These are phyloP conservation scores for Leuciscus waleckii DNA, from an alignment of 2,797 vertebrate species.

Conservation along the genomic window DNA sequence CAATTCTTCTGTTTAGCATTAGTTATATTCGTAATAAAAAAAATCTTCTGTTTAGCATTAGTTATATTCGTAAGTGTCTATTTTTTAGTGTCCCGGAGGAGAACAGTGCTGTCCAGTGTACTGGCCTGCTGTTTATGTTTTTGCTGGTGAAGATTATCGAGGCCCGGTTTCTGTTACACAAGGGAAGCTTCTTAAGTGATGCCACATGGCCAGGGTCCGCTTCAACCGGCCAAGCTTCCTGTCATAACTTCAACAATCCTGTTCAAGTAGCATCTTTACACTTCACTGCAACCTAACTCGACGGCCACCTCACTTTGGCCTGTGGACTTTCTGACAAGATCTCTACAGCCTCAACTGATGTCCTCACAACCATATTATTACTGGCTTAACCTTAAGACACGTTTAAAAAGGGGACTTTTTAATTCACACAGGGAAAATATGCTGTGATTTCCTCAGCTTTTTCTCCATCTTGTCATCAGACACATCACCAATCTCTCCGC, in stretches of 20 bases:
- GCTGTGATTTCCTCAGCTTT: neutral
- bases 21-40: neutral
- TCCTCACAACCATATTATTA: slow-evolving; percentile 8
- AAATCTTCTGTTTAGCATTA: neutral
- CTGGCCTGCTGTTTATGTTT: slow-evolving; percentile 31
- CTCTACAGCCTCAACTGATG: neutral
- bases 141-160: slow-evolving; percentile 42
- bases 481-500: slow-evolving; percentile 13
- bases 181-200: slow-evolving; percentile 49
- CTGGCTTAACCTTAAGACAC: neutral
- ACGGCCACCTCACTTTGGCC: slow-evolving; percentile 36
- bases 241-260: slow-evolving; percentile 33
- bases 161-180: slow-evolving; percentile 29
- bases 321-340: slow-evolving; percentile 8
- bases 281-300: slow-evolving; percentile 17
- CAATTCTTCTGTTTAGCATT: neutral
- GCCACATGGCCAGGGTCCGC: slow-evolving; percentile 23
- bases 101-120: slow-evolving; percentile 17
- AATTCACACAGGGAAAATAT: slow-evolving; percentile 4
- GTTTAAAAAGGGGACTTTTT: neutral
- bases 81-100: slow-evolving; percentile 35
- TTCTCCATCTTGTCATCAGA: slow-evolving; percentile 23
- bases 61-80: neutral
- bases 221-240: slow-evolving; percentile 35
- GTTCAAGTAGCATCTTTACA: slow-evolving; percentile 32